These are phyloP conservation scores for Marasmarcha lunaedactyla DNA, from an alignment of 2,888 invertebrate genomes.

Conservation along the genomic window DNA sequence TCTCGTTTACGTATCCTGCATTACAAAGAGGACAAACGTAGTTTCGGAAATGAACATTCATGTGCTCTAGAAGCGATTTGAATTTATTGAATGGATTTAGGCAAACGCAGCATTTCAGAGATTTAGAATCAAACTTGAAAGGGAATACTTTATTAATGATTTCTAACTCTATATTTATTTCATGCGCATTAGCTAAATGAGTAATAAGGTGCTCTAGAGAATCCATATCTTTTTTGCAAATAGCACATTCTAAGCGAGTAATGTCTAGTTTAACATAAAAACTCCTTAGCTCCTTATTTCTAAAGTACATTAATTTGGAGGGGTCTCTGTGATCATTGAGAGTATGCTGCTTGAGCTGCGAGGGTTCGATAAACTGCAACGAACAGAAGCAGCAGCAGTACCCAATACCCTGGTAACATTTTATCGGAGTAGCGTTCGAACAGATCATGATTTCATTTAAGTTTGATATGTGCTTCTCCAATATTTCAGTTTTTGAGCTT, in stretches of 20 bases:
- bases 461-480: constrained; percentile 30
- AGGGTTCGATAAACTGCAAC: constrained; percentile 21
- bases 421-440: constrained; percentile 41
- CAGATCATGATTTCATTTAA: constrained; percentile 25
- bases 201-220: constrained; percentile 7
- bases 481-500: too few relatives aligned
- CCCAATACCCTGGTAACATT: constrained; percentile 24
- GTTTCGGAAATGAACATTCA: constrained; percentile 34
- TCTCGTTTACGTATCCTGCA: constrained; percentile 20
- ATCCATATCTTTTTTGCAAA: constrained; percentile 8
- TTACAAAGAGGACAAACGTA: constrained; percentile 29
- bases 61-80: constrained; percentile 26
- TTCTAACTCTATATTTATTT: constrained; percentile 19
- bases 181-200: constrained; percentile 16
- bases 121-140: constrained; percentile 26
- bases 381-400: constrained; percentile 35
- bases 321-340: constrained; percentile 22
- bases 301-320: constrained; percentile 23
- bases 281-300: constrained; percentile 23
- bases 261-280: constrained; percentile 35
- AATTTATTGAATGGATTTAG: constrained; percentile 18
- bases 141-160: constrained; percentile 29
- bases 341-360: constrained; percentile 33
- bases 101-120: constrained; percentile 20
- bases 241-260: constrained; percentile 16